Evolutionary conservation across 2,113 vertebrate species (phyloP).

Genomic region (Salvator merianae): DNA sequence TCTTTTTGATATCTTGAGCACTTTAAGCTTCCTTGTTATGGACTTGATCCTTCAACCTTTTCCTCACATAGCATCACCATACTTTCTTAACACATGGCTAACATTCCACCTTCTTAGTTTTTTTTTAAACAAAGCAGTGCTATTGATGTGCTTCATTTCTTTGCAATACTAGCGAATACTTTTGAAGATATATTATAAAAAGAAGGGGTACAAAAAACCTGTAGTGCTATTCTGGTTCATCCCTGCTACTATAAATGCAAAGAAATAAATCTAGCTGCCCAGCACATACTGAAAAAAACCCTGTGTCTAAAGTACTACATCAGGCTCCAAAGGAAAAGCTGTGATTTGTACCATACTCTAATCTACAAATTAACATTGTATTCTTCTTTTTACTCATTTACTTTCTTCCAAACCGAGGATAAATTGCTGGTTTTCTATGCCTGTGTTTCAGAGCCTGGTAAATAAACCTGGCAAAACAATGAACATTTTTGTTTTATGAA

Average conservation of each 20-base stretch:
- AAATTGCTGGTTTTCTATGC: constrained; percentile 22
- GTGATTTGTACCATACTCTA: constrained; percentile 20
- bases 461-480: constrained; percentile 37
- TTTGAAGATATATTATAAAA: constrained; percentile 17
- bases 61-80: constrained; percentile 12
- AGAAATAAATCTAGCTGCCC: constrained; percentile 48
- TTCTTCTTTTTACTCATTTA: neutral
- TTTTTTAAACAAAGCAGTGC: constrained; percentile 32
- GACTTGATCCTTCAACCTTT: constrained; percentile 29
- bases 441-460: constrained; percentile 36
- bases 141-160: constrained; percentile 36
- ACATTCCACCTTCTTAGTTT: constrained; percentile 32
- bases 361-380: constrained; percentile 34
- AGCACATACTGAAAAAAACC: constrained; percentile 30
- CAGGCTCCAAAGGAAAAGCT: constrained; percentile 38
- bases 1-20: constrained; percentile 31
- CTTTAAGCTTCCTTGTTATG: constrained; percentile 35
- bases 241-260: constrained; percentile 41
- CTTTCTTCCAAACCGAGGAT: constrained; percentile 23
- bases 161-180: constrained; percentile 31
- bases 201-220: neutral
- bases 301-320: constrained; percentile 39
- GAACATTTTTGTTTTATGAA: constrained; percentile 32
- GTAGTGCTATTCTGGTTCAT: constrained; percentile 27
- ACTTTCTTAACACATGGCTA: constrained; percentile 10